A percentile compares a stretch with the other conserved stretches of the same genome.
These are phyloP conservation scores for Nasonovia ribisnigri DNA, from an alignment of 2,888 invertebrate genomes.

Conservation along the genomic window DNA sequence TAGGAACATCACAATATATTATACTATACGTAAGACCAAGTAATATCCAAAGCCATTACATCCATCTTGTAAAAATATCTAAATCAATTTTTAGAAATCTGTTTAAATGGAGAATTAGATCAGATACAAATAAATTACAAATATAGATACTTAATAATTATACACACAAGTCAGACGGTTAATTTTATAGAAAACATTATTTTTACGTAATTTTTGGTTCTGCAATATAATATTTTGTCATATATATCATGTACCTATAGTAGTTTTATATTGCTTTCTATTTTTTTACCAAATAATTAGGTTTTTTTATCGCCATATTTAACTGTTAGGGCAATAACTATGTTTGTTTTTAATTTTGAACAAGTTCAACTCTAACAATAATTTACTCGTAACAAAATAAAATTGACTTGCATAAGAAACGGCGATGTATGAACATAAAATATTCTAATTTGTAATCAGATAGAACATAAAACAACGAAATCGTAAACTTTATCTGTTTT, in stretches of 20 bases:
- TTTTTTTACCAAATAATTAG: background rate
- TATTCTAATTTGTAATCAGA: slow-evolving; percentile 43
- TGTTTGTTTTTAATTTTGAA: background rate
- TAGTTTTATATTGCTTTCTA: background rate
- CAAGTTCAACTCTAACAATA: background rate
- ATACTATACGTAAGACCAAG: background rate
- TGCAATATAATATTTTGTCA: too few species aligned
- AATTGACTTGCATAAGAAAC: slow-evolving; percentile 18
- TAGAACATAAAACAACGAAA: slow-evolving; percentile 3
- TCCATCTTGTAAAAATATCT: background rate
- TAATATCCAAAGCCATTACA: background rate
- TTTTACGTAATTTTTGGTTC: background rate
- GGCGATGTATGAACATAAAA: background rate
- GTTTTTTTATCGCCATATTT: background rate
- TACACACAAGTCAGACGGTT: background rate
- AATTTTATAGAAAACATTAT: background rate
- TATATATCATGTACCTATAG: background rate
- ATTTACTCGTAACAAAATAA: slow-evolving; percentile 10
- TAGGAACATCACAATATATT: background rate
- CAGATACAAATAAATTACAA: background rate
- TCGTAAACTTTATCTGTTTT: slow-evolving; percentile 32
- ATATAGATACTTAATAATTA: background rate
- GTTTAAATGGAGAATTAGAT: background rate
- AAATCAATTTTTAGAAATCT: background rate
- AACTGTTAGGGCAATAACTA: background rate